These are phyloP conservation scores for Mastomys coucha DNA, from an alignment of 2,113 vertebrate species.

Conservation along the genomic window DNA sequence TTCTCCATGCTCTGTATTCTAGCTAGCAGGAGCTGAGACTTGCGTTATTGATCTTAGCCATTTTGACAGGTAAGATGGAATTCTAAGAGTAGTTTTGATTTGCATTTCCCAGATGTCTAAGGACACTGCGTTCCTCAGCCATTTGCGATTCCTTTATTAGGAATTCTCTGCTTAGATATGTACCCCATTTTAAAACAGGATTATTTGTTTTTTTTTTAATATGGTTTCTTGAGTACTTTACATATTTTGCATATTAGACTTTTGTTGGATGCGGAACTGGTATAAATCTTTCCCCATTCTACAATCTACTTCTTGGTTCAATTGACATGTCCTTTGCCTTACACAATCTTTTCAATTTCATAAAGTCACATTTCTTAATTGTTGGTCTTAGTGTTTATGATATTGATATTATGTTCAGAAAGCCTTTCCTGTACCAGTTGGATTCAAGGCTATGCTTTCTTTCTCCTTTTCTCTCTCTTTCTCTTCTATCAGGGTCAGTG, in stretches of 20 bases:
- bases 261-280: neutral
- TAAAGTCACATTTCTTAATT: neutral
- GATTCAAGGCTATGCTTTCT: neutral
- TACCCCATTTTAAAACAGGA: neutral
- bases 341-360: neutral
- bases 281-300: neutral
- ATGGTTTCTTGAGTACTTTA: neutral
- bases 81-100: neutral
- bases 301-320: neutral
- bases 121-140: neutral
- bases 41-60: neutral
- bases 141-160: neutral
- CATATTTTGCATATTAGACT: neutral
- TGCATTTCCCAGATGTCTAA: neutral
- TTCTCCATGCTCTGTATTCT: too few relatives aligned
- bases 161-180: neutral
- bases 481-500: neutral
- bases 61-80: neutral
- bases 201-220: neutral
- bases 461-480: too few relatives aligned
- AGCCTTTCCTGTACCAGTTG: neutral
- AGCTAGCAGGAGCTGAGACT: neutral
- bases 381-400: neutral
- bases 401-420: neutral
- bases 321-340: neutral